Base-by-base conservation (phyloP, 1,140 invertebrate genomes). In the Cydia strobilella region DNA sequence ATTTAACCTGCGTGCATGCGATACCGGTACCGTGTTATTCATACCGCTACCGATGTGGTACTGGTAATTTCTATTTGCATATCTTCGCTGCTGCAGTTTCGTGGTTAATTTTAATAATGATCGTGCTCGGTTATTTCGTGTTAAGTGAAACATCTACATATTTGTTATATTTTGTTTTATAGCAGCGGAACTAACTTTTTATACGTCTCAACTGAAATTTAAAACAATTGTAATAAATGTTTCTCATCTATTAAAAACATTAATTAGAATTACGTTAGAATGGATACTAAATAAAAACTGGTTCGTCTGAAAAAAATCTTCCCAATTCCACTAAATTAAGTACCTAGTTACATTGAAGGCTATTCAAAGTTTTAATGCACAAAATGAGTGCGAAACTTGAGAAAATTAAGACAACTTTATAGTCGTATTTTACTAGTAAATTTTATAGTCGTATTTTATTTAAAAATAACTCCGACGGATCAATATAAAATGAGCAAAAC, bases 11-110 rank as follows among this genome's bases (percentile, higher is more conserved):
- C 20, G 54, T 59, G 20, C 54, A 59, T 12, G 54, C 54, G 54
- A 59, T 59, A 59, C 54, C 54, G 20, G 54, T 59, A 59, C 54
- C 9, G 20, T 59, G 54, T 59, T 59, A 59, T 59, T 59, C 54
- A 59, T 59, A 59, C 54, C 20, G 20, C 18, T 59, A 59, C 54
- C 51, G 51, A 54, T 54, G 51, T 54, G 54, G 54, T 59, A 59
- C 54, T 20, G 54, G 54, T 59, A 59, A 59, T 59, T 12, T 59
- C 18, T 23, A 59, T 59, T 59, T 59, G 54, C 54, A 59, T 59
- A 59, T 59, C 54, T 59, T 59, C 54, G 18, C n/a, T 23, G 54
- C 54, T 23, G 54, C 54, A 59, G 20, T 59, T 59, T 59, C 42
- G 18, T 7, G 20, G 20, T 59, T 59, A 23, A 59, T 23, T 59